Base-by-base conservation (phyloP, 2,888 invertebrate species). In the Drosophila conformis region DNA sequence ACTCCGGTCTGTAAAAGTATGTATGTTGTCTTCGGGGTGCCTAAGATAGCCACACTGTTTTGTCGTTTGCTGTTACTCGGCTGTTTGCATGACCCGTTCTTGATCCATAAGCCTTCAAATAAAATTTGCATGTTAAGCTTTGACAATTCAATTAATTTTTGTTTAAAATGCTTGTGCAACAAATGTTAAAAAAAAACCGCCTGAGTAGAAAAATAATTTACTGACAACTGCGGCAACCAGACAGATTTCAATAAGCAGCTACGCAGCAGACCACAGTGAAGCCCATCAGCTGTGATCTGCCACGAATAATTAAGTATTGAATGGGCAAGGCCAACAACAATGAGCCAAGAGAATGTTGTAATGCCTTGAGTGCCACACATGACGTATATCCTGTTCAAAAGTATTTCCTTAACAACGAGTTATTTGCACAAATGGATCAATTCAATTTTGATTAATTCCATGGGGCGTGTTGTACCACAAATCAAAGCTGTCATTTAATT, bases 131-230 rank as follows among this genome's bases (percentile, higher is more conserved):
- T 67, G 58, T 71, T 65, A 52, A 73, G 62, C 62, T 76, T 80
- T 86, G 83, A 84, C 87, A 87, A 79, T 83, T 83, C 71, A 84
- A 84, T 84, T 84, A 84, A 83, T 66, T 80, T 79, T 68, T 67
- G 70, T 68, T 70, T 63, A 25, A 4, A 15, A 46, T 25, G 8
- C 25, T 46, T 46, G 8, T 49, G 57, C 49, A 10, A 29, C 46
- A 56, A 57, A 62, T 52, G 53, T 42, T 33, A 21, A 29, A n/a
- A 31, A 18, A 13, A 25, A 48, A 11, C 5, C 18, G 15, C 46
- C 15, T 51, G 59, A 56, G 59, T 56, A 42, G 40, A 33, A 69
- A 61, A 62, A 52, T 62, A 72, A 60, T 58, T 66, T 42, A 25
- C 35, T 40, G 48, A 29, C 36, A 42, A 29, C 38, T 68, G 52